Conservation (phyloP, 2,113 vertebrate species). For the Trachemys scripta region DNA sequence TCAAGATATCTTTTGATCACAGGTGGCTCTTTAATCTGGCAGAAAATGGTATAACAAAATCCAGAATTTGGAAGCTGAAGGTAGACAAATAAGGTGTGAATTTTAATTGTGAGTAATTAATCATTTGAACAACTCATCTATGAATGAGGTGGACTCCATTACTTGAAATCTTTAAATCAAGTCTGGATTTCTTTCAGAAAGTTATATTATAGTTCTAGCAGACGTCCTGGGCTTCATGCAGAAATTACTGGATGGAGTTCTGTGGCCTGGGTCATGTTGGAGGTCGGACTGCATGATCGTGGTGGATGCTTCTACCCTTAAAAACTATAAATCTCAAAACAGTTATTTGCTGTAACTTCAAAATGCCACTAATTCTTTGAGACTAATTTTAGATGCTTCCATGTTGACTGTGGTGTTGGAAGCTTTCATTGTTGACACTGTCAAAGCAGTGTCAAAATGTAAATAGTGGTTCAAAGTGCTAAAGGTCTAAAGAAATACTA, state of each 20-base stretch:
- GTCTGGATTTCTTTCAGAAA: background rate
- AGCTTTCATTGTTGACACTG: background rate
- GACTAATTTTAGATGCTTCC: background rate
- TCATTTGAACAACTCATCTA: background rate
- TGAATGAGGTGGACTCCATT: background rate
- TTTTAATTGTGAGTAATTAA: background rate
- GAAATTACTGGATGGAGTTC: background rate
- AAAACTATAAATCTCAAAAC: background rate
- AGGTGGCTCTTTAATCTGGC: background rate
- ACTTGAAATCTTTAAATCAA: background rate
- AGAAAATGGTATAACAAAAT: background rate
- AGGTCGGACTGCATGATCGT: background rate
- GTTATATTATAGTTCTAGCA: background rate
- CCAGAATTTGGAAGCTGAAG: background rate
- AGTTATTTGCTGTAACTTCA: background rate
- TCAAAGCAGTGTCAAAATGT: background rate
- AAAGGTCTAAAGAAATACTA: background rate
- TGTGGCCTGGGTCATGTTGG: background rate
- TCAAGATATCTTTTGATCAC: background rate
- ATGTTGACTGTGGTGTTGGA: background rate
- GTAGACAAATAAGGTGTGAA: background rate
- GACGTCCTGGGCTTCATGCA: background rate
- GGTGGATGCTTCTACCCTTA: background rate
- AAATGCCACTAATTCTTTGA: background rate
- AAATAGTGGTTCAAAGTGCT: background rate